These are phyloP conservation scores for Leptinotarsa lineolata DNA, from an alignment of 1,140 invertebrate species.

Conservation along the genomic window DNA sequence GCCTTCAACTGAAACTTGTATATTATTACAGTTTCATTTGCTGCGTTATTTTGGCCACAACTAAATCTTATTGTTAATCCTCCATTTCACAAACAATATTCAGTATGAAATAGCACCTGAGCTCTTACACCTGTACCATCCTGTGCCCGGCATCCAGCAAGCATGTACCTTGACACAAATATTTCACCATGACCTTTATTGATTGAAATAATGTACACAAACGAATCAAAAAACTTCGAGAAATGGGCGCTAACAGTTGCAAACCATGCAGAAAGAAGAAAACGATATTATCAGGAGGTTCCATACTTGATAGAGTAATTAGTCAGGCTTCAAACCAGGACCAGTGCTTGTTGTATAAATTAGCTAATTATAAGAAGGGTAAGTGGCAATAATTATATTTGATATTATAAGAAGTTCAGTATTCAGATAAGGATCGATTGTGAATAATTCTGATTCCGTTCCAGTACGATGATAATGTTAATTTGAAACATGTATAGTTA, in stretches of 20 bases:
- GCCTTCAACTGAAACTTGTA: too few species aligned
- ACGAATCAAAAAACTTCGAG: conserved; percentile 27
- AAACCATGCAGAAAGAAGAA: conserved; percentile 52
- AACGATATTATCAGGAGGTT: conserved; percentile 64
- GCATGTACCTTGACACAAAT: conserved; percentile 38
- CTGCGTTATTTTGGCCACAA: too few species aligned
- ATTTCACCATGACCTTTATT: conserved; percentile 41
- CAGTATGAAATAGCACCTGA: too few species aligned
- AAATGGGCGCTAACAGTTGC: conserved; percentile 57
- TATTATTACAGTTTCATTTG: too few species aligned
- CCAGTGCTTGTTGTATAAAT: conserved; percentile 81
- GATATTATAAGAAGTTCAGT: conserved; percentile 13
- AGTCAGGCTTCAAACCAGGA: conserved; percentile 83
- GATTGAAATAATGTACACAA: conserved; percentile 6
- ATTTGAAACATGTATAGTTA: too few species aligned
- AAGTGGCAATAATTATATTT: conserved; percentile 34
- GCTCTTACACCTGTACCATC: conserved; percentile 1
- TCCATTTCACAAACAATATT: too few species aligned
- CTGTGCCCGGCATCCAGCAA: not conserved
- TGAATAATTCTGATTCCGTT: too few species aligned
- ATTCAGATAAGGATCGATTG: too few species aligned
- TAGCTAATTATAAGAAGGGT: conserved; percentile 89
- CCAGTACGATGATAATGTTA: too few species aligned
- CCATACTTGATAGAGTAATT: conserved; percentile 84
- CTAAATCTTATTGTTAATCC: too few species aligned